phyloP scores from a whole-genome alignment of 2,113 vertebrate genomes.

The Macquaria ambigua region DNA sequence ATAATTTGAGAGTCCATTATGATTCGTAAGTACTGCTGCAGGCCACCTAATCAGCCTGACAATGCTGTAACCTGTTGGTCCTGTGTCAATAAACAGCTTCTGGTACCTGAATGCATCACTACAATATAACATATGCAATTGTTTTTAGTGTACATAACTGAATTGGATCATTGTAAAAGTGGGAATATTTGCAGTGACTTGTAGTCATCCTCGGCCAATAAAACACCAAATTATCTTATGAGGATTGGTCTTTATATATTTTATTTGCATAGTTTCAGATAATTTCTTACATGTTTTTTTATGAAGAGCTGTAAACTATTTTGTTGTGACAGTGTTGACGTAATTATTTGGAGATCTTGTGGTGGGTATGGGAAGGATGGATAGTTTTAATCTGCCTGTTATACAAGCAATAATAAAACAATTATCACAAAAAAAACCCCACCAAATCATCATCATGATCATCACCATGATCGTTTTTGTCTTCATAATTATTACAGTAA shows the following conservation, averaged over 20 bases:
- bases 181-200: neutral
- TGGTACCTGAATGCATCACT: neutral
- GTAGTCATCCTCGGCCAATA: too few species aligned
- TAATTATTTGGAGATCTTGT: neutral
- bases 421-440: too few species aligned
- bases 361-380: neutral
- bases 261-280: neutral
- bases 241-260: neutral
- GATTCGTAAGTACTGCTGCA: conserved; percentile 6
- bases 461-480: too few species aligned
- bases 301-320: too few species aligned
- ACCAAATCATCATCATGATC: neutral
- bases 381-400: neutral
- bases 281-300: neutral
- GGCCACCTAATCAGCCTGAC: conserved; percentile 9
- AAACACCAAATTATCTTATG: neutral
- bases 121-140: neutral
- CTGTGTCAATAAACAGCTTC: conserved; percentile 13
- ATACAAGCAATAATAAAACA: neutral
- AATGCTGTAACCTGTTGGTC: conserved; percentile 26
- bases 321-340: neutral
- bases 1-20: conserved; percentile 35
- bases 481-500: neutral
- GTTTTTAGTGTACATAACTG: neutral
- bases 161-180: neutral